These are phyloP conservation scores for Candidula unifasciata DNA, from an alignment of 2,888 invertebrate genomes.

Conservation along the genomic window DNA sequence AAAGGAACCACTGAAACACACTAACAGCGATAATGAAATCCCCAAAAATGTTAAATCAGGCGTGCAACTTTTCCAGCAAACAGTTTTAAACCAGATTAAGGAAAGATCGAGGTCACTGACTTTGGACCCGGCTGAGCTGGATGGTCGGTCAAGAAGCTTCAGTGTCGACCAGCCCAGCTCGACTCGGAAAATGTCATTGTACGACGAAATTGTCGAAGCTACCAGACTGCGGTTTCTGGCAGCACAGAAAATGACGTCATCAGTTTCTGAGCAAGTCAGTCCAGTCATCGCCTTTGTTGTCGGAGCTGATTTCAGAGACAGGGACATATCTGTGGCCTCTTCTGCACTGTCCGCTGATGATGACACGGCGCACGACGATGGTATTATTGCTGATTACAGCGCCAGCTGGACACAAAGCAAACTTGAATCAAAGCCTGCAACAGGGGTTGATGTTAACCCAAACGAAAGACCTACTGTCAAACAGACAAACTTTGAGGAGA, in stretches of 20 bases:
- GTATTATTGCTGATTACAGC: not conserved
- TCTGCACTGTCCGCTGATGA: not conserved
- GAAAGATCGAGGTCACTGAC: slow-evolving; percentile 37
- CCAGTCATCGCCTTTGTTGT: slow-evolving; percentile 27
- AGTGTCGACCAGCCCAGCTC: slow-evolving; percentile 42
- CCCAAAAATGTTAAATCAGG: not conserved
- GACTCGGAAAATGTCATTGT: slow-evolving; percentile 37
- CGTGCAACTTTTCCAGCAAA: slow-evolving; percentile 17
- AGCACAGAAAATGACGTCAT: not conserved
- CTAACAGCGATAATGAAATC: not conserved
- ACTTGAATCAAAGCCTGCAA: too few relatives aligned
- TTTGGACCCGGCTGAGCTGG: not conserved
- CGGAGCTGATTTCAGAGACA: slow-evolving; percentile 23
- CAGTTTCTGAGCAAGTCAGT: not conserved
- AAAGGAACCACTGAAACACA: not conserved
- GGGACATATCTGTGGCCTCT: not conserved
- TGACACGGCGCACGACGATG: too few relatives aligned
- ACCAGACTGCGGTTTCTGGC: not conserved
- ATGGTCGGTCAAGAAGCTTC: slow-evolving; percentile 19
- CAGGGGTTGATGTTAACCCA: too few relatives aligned
- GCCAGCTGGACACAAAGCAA: too few relatives aligned
- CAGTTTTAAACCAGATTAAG: slow-evolving; percentile 39
- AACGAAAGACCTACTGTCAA: not conserved
- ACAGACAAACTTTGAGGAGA: too few relatives aligned
- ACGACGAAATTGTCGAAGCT: slow-evolving; percentile 13